Conservation (phyloP, 2,797 vertebrate species). For the Sebastes minor region DNA sequence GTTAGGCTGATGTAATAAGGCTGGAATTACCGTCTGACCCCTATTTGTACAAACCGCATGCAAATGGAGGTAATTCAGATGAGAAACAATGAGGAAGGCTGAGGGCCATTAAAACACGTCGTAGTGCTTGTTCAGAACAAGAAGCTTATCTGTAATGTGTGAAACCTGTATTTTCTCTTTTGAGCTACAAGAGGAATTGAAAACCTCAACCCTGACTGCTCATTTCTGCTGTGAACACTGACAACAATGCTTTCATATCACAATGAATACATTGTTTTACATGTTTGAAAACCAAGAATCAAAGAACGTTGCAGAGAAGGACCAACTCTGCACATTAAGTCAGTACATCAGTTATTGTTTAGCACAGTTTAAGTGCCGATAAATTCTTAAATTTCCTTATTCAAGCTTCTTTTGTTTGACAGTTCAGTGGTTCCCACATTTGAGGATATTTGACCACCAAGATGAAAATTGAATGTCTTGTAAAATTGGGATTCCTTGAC, state of each 20-base stretch:
- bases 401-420: not conserved
- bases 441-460: not conserved
- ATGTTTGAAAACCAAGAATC: not conserved
- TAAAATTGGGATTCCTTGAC: not conserved
- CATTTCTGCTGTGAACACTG: not conserved
- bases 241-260: not conserved
- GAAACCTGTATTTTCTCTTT: conserved; percentile 11
- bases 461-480: not conserved
- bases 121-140: conserved; percentile 16
- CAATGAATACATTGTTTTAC: not conserved
- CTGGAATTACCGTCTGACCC: conserved; percentile 64
- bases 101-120: conserved; percentile 43
- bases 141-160: conserved; percentile 3
- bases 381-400: not conserved
- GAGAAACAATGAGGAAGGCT: conserved; percentile 43
- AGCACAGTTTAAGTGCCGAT: not conserved
- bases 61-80: conserved; percentile 56
- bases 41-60: conserved; percentile 42
- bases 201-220: conserved; percentile 6
- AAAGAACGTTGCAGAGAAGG: not conserved
- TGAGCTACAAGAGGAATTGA: conserved; percentile 15
- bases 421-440: not conserved
- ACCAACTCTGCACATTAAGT: not conserved
- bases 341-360: not conserved
- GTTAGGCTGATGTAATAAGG: conserved; percentile 67